These are phyloP conservation scores for Scotopteryx bipunctaria DNA, from an alignment of 2,888 invertebrate species.

Conservation along the genomic window DNA sequence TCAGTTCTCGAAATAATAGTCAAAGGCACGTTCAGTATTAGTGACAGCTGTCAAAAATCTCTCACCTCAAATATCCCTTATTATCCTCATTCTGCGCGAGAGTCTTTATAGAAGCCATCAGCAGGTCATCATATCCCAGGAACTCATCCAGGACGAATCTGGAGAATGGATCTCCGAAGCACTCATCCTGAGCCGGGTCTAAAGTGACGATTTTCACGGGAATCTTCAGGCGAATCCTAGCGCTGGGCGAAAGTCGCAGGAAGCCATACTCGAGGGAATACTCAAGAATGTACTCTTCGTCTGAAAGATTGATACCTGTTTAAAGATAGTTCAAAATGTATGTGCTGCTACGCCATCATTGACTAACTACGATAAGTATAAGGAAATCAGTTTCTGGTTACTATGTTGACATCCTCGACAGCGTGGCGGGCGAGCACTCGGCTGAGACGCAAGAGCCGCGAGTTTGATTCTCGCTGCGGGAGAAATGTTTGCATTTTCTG, in stretches of 20 bases:
- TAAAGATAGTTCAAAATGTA: neutral
- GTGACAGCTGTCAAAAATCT: no score
- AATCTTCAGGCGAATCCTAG: slow-evolving; percentile 94
- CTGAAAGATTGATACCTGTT: slow-evolving; percentile 66
- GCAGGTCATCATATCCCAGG: slow-evolving; percentile 97
- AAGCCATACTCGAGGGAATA: slow-evolving; percentile 99
- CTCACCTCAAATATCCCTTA: slow-evolving; percentile 94
- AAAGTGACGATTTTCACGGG: slow-evolving; percentile 94
- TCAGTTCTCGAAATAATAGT: no score
- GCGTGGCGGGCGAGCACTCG: no score
- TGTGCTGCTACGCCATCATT: slow-evolving; percentile 1
- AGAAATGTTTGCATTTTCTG: no score
- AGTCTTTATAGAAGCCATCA: slow-evolving; percentile 98
- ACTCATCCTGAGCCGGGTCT: slow-evolving; percentile 94
- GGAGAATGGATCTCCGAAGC: slow-evolving; percentile 97
- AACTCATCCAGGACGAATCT: slow-evolving; percentile 95
- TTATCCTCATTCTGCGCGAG: slow-evolving; percentile 98
- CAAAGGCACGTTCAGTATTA: no score
- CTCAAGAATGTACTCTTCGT: slow-evolving; percentile 98
- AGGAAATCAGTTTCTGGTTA: no score
- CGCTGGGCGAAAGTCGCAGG: slow-evolving; percentile 93
- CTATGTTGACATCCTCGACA: no score
- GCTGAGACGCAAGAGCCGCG: no score
- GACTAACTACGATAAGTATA: no score
- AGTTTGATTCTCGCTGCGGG: no score